Evolutionary conservation across 2,888 invertebrate genomes (phyloP).

Genomic region (Salticus scenicus): DNA sequence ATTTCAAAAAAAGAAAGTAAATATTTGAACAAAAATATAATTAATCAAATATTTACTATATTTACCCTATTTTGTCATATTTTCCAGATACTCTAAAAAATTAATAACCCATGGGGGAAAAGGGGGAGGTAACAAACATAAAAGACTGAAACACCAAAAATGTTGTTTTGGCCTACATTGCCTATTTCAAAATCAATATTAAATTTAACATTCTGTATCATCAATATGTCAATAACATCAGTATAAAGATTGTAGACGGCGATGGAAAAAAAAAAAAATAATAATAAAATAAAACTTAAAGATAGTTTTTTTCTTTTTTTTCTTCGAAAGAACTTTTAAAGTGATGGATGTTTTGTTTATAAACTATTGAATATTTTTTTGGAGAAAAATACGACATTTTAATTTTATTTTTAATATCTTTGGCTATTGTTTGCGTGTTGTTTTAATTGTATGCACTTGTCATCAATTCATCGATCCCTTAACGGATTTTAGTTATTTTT

Average conservation of each 20-base stretch:
- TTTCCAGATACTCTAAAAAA: no score
- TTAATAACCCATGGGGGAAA: no score
- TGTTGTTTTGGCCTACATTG: background rate
- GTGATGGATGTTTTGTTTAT: background rate
- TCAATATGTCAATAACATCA: slow-evolving; percentile 13
- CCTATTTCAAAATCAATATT: background rate
- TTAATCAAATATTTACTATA: slow-evolving; percentile 7
- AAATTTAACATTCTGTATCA: slow-evolving; percentile 9
- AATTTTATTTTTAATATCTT: background rate
- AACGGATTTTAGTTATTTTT: background rate
- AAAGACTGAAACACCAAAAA: background rate
- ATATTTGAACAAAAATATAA: background rate
- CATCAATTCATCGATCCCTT: background rate
- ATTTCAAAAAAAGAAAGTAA: no score
- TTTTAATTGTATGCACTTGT: no score
- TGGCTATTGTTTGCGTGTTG: background rate
- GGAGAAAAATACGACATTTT: background rate
- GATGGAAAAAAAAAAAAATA: background rate
- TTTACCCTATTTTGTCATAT: background rate
- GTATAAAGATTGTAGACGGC: background rate
- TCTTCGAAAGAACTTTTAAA: background rate
- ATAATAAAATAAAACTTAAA: background rate
- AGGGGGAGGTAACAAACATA: background rate
- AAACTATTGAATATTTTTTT: background rate
- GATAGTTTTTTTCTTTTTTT: no score